Conservation (phyloP, 2,888 invertebrate species). For the Brachyopa scutellaris region DNA sequence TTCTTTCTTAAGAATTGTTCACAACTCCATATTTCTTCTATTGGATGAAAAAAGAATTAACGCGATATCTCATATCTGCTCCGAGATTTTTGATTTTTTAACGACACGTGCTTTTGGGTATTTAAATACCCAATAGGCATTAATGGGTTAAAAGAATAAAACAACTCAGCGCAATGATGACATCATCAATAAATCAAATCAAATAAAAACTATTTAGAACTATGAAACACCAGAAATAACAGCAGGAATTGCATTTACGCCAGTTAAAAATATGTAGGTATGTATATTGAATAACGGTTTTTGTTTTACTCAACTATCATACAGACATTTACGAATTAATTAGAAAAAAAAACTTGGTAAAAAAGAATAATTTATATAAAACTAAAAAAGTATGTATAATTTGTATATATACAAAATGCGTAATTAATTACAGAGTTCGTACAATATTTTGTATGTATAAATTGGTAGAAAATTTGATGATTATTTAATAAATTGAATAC, state of each 20-base stretch:
- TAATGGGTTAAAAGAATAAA: no score
- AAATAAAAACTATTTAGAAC: background rate
- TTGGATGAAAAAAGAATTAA: no score
- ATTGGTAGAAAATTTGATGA: constrained; percentile 62
- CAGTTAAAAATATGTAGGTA: background rate
- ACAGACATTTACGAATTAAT: background rate
- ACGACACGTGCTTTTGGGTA: no score
- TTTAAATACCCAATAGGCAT: no score
- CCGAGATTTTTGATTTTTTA: no score
- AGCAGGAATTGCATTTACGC: background rate
- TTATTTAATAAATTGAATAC: constrained; percentile 45
- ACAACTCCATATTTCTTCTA: no score
- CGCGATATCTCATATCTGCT: no score
- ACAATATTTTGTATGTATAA: constrained; percentile 54
- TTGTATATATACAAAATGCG: constrained; percentile 46
- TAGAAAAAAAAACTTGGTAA: background rate
- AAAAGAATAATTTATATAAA: constrained; percentile 24
- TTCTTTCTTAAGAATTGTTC: no score
- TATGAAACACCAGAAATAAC: background rate
- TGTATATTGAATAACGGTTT: no score
- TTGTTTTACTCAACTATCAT: background rate
- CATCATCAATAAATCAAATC: no score
- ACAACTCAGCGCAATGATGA: no score
- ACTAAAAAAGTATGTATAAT: constrained; percentile 29
- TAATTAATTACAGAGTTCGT: constrained; percentile 52